These are phyloP conservation scores for Platyrinchus mystaceus DNA, from an alignment of 2,797 vertebrate species.

Conservation along the genomic window DNA sequence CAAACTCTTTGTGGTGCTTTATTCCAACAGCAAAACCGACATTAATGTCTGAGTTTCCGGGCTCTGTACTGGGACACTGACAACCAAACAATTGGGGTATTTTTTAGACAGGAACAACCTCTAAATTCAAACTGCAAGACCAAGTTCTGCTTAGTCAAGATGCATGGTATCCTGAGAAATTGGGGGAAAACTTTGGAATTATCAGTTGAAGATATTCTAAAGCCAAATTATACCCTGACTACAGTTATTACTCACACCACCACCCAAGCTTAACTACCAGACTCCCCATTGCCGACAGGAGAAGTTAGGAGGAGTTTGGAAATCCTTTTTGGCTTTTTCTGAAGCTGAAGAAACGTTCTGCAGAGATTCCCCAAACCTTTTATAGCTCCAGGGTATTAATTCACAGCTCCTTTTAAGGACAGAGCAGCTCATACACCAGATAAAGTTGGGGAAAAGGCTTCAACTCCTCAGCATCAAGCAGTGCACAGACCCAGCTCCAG, in stretches of 20 bases:
- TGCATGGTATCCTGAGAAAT: background rate
- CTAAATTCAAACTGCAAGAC: background rate
- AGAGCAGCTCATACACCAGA: background rate
- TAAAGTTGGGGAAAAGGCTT: background rate
- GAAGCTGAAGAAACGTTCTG: background rate
- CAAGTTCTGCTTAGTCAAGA: background rate
- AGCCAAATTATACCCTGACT: background rate
- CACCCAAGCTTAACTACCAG: background rate
- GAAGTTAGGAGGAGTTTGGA: background rate
- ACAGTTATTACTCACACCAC: background rate
- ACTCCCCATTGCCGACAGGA: background rate
- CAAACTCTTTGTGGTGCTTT: background rate
- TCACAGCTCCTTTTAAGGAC: background rate
- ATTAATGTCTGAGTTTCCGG: background rate
- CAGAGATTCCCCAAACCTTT: background rate
- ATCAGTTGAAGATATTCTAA: background rate
- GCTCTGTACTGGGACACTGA: background rate
- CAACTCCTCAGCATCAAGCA: background rate
- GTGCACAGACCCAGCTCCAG: background rate
- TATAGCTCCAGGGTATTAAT: background rate
- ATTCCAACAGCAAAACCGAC: background rate
- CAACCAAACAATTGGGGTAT: fast-evolving
- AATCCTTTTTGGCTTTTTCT: background rate
- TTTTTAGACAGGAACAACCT: background rate
- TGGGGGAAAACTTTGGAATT: background rate